Base-by-base conservation (phyloP, 2,888 invertebrate genomes). In the Ceraclea dissimilis region DNA sequence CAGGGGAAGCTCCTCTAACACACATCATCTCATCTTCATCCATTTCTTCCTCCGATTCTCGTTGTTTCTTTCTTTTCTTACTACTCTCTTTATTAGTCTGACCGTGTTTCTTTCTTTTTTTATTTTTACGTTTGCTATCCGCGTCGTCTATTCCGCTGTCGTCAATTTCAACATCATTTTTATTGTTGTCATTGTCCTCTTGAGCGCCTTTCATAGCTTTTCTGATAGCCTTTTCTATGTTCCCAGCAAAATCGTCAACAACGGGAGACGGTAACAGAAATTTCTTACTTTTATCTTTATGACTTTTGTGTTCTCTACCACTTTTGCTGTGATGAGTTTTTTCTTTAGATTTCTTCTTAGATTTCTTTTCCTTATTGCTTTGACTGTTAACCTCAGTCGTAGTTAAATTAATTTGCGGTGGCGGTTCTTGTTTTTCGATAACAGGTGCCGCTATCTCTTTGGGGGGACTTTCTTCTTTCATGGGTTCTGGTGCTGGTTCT, bases 1-100 rank as follows among this genome's bases (percentile, higher is more conserved):
- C 74, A 8, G 90, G 87, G 52, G 88, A 89, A 17, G 87, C 88
- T 34, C 90, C 88, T 51, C 90, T 79, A 10, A 90, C 79, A 69
- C 87, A 88, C 67, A 90, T 73, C 85, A 90, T 85, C 70, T 90
- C 90, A 66, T 83, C 86, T 65, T 90, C 89, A 68, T 90, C 86
- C 67, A 82, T 75, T 60, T 82, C 80, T 62, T 82, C 83, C 2
- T 74, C 76, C 54, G 68, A 67, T 19, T 70, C 70, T 52, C 72
- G 71, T 6, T 70, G 69, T 61, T 72, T 74, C 64, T 81, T 79
- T 59, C 78, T 77, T 68, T 83, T 85, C 70, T 81, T 74, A 64
- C 73, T 72, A 62, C 79, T 75, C 46, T 79, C 80, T 20, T 80
- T 80, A 58, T 82, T 81, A 47, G 66, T 68, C 26, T 76, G 70